These are phyloP conservation scores for Hiodon alosoides DNA, from an alignment of 2,113 vertebrate species.

Conservation along the genomic window DNA sequence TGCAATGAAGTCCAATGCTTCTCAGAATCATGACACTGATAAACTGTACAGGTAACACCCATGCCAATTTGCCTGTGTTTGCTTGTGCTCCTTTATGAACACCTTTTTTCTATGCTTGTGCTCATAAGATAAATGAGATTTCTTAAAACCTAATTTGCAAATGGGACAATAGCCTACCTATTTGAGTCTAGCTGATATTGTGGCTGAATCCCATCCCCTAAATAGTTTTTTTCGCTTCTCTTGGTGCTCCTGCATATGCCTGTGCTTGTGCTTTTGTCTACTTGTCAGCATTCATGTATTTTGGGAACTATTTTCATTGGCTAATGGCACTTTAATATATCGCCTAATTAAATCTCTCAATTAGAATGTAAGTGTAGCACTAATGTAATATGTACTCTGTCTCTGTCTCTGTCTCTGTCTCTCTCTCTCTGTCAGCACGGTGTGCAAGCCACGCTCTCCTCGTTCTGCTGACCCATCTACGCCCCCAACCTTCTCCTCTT, in stretches of 20 bases:
- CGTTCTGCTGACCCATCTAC: constrained; percentile 51
- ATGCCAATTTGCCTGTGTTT: background rate
- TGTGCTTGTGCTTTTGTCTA: too few relatives aligned
- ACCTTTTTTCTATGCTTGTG: too few relatives aligned
- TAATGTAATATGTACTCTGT: background rate
- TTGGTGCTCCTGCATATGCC: background rate
- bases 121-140: too few relatives aligned
- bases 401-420: background rate
- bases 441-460: constrained; percentile 76
- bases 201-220: too few relatives aligned
- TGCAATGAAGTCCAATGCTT: constrained; percentile 58
- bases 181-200: too few relatives aligned
- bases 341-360: background rate
- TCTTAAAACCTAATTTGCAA: too few relatives aligned
- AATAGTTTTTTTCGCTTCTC: background rate
- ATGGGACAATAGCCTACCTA: too few relatives aligned
- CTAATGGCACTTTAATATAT: too few relatives aligned
- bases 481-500: constrained; percentile 66
- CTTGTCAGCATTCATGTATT: too few relatives aligned
- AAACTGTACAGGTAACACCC: constrained; percentile 64
- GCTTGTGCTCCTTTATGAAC: too few relatives aligned
- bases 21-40: constrained; percentile 60
- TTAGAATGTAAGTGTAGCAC: background rate
- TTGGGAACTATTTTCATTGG: too few relatives aligned
- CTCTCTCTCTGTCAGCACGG: constrained; percentile 62